Base-by-base conservation (phyloP, 2,113 vertebrate genomes). In the Ciconia maguari region DNA sequence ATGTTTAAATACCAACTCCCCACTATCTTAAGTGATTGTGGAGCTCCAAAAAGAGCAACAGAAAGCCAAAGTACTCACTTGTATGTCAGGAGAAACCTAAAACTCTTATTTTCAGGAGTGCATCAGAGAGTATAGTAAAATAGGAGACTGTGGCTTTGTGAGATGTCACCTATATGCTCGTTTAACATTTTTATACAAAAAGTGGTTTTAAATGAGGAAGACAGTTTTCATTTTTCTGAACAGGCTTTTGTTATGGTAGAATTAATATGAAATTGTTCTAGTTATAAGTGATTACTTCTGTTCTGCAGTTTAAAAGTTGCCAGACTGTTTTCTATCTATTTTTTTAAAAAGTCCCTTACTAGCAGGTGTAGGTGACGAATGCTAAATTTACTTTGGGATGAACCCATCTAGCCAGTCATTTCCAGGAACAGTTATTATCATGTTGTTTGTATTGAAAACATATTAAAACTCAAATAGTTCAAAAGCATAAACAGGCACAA, bases 401-500 rank as follows among this genome's bases (percentile, higher is more conserved):
- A 96, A 97, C 94, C 71, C 46, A 61, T 90, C 87, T 83, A 90
- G 92, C 61, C 96, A 96, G 78, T 81, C 72, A 87, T 97, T 96
- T 96, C 86, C 82, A 62, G 55, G 65, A 96, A 83, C 72, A 89
- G 86, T 97, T 94, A 94, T 97, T 96, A 95, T 83, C 79, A 51
- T 83, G 78, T 86, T 88, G 87, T 93, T 96, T 95, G 87, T 38
- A 87, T 95, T 93, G 95, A 96, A 97, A 96, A 95, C 94, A 95
- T 97, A 96, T 96, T 95, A 96, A 96, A 97, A 87, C 94, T 93
- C 83, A 81, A 88, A 96, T 76, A 87, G 75, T 94, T 97, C 89
- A 94, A 95, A 94, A 94, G 94, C 96, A 96, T 94, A 96, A 98
- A 95, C 91, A 97, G 92, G 89, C 89, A 95, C 97, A 98, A 97